A percentile compares a stretch with the other conserved stretches of the same genome.
Conservation (phyloP, 2,113 vertebrate species). For the Dromaius novaehollandiae region DNA sequence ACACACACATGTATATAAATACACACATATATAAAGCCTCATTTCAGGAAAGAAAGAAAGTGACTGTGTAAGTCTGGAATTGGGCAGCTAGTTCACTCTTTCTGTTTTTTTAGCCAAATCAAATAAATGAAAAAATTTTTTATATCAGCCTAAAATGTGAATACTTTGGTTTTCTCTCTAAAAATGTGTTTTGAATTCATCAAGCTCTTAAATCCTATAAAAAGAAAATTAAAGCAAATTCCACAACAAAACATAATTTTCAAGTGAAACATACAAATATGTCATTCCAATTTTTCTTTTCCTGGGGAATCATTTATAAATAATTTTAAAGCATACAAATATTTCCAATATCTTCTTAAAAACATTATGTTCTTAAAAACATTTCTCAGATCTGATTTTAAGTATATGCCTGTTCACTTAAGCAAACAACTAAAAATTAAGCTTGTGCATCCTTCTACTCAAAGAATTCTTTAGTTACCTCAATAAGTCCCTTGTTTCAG, state of each 20-base stretch:
- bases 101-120: neutral
- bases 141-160: neutral
- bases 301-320: neutral
- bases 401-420: neutral
- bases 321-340: neutral
- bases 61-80: neutral
- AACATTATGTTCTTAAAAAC: neutral
- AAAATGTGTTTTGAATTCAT: neutral
- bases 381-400: neutral
- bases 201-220: neutral
- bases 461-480: neutral
- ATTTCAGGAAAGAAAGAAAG: neutral
- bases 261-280: neutral
- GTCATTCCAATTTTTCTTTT: neutral
- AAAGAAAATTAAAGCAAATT: neutral
- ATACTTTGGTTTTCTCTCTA: neutral
- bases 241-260: neutral
- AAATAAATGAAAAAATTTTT: neutral
- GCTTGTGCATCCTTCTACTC: neutral
- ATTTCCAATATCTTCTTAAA: no score
- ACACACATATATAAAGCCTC: neutral
- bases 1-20: neutral
- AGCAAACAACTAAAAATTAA: neutral
- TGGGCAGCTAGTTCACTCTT: neutral
- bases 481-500: neutral